A percentile compares a stretch with the other conserved stretches of the same genome.
phyloP scores from a whole-genome alignment of 2,888 invertebrate genomes.

The Euproctis similis region DNA sequence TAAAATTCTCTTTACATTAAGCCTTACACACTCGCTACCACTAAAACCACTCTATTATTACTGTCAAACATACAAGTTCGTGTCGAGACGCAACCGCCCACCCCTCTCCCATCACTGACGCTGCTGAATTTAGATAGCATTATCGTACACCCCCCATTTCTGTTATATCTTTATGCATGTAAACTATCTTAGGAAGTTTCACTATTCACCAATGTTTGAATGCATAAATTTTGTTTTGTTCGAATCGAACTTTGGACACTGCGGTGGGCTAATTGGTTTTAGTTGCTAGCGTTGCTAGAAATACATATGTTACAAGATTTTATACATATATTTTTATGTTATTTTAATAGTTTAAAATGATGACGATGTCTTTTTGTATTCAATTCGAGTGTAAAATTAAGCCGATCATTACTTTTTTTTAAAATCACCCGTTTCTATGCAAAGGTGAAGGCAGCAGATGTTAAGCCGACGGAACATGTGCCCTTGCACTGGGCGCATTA shows the following conservation, averaged over 20 bases:
- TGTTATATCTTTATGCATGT: constrained; percentile 34
- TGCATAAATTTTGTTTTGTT: constrained; percentile 17
- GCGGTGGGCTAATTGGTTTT: constrained; percentile 2
- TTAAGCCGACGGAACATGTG: too few species aligned
- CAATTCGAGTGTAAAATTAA: too few species aligned
- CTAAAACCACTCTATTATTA: constrained; percentile 36
- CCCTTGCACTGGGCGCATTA: too few species aligned
- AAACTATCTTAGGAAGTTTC: constrained; percentile 25
- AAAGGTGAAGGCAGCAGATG: too few species aligned
- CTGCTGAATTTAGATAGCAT: constrained; percentile 47
- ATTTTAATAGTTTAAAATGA: too few species aligned
- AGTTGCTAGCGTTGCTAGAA: too few species aligned
- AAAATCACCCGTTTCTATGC: too few species aligned
- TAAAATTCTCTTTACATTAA: too few species aligned
- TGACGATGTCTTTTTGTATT: too few species aligned
- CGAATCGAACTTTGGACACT: constrained; percentile 1
- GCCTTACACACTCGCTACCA: constrained; percentile 12
- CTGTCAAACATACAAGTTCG: constrained; percentile 56
- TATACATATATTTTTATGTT: too few species aligned
- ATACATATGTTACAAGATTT: too few species aligned
- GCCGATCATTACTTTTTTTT: too few species aligned
- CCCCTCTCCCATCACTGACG: constrained; percentile 38
- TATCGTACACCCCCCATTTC: constrained; percentile 37
- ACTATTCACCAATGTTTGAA: constrained; percentile 13
- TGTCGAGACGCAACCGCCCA: constrained; percentile 25